phyloP scores from a whole-genome alignment of 2,113 vertebrate species.

The Xyrauchen texanus region DNA sequence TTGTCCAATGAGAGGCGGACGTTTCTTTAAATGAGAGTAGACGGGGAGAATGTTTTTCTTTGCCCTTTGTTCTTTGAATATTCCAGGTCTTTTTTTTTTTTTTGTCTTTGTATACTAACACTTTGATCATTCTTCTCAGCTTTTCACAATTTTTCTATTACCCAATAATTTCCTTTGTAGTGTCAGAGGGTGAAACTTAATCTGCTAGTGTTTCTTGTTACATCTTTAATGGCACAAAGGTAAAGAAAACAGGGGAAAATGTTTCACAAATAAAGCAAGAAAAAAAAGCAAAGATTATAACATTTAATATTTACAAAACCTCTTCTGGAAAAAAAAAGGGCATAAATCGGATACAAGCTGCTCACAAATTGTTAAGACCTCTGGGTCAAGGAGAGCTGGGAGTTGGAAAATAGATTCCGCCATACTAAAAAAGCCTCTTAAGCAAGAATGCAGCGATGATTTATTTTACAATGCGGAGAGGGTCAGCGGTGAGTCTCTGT shows the following conservation, averaged over 20 bases:
- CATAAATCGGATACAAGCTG: constrained; percentile 74
- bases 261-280: not conserved
- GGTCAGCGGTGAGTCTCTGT: constrained; percentile 71
- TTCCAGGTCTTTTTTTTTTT: constrained; percentile 34
- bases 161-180: constrained; percentile 50
- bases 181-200: constrained; percentile 41
- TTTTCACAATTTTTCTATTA: constrained; percentile 52
- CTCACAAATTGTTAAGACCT: constrained; percentile 81
- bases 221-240: constrained; percentile 1
- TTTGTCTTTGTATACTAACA: not conserved
- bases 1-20: constrained; percentile 8
- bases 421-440: constrained; percentile 86
- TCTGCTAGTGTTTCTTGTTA: constrained; percentile 33
- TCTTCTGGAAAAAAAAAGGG: constrained; percentile 61
- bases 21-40: constrained; percentile 31
- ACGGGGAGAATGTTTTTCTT: constrained; percentile 25
- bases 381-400: constrained; percentile 83
- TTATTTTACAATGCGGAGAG: constrained; percentile 81
- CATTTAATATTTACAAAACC: constrained; percentile 58
- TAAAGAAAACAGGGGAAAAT: constrained; percentile 20
- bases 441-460: constrained; percentile 88
- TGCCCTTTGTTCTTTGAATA: constrained; percentile 43
- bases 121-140: constrained; percentile 43
- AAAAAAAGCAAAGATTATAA: constrained; percentile 53
- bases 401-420: constrained; percentile 83